These are phyloP conservation scores for Caenorhabditis imperialis DNA, from an alignment of 2,888 invertebrate genomes.

Conservation along the genomic window DNA sequence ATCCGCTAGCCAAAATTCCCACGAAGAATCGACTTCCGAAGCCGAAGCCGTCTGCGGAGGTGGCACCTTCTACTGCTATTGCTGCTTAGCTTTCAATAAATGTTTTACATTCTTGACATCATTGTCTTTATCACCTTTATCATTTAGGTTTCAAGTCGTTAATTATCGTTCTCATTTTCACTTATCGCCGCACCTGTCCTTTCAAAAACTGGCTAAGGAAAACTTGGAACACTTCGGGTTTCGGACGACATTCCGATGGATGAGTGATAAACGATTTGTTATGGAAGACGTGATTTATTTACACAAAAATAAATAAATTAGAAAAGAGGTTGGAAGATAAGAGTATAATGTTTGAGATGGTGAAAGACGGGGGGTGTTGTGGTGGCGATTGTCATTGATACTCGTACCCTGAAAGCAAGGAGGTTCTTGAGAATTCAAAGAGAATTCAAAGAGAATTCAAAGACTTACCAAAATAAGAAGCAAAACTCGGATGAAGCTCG, in stretches of 20 bases:
- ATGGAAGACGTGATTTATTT: constrained; percentile 39
- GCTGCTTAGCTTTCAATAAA: too few relatives aligned
- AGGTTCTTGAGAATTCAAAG: background rate
- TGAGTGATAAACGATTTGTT: constrained; percentile 41
- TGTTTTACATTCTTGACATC: too few relatives aligned
- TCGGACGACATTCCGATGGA: constrained; percentile 42
- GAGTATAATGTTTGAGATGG: constrained; percentile 41
- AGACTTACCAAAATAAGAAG: constrained; percentile 41
- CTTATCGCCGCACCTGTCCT: too few relatives aligned
- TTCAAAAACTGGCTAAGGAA: constrained; percentile 8
- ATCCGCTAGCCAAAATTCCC: constrained; percentile 25
- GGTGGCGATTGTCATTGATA: constrained; percentile 39
- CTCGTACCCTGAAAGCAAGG: constrained; percentile 38
- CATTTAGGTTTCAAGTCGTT: too few relatives aligned
- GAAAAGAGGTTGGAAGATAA: background rate
- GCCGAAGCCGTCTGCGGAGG: too few relatives aligned
- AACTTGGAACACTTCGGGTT: constrained; percentile 49
- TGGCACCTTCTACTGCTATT: too few relatives aligned
- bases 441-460: background rate
- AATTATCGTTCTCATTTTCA: too few relatives aligned
- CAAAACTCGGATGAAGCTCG: constrained; percentile 16
- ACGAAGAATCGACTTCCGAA: constrained; percentile 17
- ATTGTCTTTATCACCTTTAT: too few relatives aligned
- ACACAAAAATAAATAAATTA: constrained; percentile 40
- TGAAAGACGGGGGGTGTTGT: background rate